phyloP scores from a whole-genome alignment of 2,113 vertebrate species.

The Coryphaenoides rupestris region DNA sequence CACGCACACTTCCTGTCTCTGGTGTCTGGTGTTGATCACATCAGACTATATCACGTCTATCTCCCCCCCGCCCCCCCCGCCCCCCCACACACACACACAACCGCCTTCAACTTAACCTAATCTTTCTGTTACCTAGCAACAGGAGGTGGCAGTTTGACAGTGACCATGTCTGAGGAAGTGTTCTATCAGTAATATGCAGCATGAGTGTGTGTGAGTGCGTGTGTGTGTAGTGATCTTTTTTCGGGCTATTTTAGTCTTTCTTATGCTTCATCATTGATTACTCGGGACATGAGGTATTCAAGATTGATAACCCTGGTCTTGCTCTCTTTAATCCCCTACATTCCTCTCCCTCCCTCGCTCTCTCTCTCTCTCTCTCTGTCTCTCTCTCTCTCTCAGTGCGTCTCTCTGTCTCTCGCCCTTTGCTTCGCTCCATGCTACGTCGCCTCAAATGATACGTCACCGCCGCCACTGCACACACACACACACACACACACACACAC shows the following conservation, averaged over 20 bases:
- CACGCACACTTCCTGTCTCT: conserved; percentile 70
- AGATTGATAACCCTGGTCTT: conserved; percentile 17
- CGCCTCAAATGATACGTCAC: conserved; percentile 19
- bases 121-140: conserved; percentile 64
- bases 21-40: conserved; percentile 71
- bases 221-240: neutral
- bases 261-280: neutral
- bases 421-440: neutral
- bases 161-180: neutral
- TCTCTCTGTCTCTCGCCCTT: neutral
- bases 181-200: neutral
- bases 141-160: conserved; percentile 48
- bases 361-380: conserved; percentile 5
- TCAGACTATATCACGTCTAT: conserved; percentile 65
- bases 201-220: neutral
- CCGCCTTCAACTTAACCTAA: too few relatives aligned
- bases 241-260: neutral
- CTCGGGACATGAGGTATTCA: neutral
- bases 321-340: neutral
- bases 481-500: too few relatives aligned
- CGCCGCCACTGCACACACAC: conserved; percentile 21
- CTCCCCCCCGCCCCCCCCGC: conserved; percentile 58
- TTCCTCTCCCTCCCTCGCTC: neutral
- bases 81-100: conserved; percentile 28
- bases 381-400: conserved; percentile 5